phyloP scores from a whole-genome alignment of 2,113 vertebrate genomes.

The Phaethon lepturus region DNA sequence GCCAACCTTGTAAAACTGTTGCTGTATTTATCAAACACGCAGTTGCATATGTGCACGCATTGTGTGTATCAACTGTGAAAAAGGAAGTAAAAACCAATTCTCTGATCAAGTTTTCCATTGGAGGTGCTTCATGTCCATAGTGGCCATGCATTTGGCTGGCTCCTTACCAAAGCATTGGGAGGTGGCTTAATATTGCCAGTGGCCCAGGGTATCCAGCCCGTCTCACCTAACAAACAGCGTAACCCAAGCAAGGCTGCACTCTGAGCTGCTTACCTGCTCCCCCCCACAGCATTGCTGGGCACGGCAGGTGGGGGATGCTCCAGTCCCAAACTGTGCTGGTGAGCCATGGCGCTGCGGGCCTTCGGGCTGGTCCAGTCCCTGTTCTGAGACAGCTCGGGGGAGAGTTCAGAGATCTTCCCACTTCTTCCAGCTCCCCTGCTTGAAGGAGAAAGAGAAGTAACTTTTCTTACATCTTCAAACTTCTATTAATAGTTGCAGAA shows the following conservation, averaged over 20 bases:
- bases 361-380: neutral
- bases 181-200: neutral
- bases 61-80: neutral
- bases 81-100: neutral
- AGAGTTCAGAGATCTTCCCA: neutral
- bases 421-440: neutral
- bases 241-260: neutral
- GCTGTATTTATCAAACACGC: neutral
- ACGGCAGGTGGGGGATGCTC: neutral
- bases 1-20: neutral
- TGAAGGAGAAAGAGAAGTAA: constrained; percentile 37
- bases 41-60: neutral
- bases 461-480: constrained; percentile 17
- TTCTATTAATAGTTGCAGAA: constrained; percentile 49
- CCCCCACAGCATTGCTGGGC: neutral
- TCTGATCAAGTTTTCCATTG: neutral
- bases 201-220: neutral
- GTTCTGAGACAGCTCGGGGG: neutral
- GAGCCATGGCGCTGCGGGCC: neutral
- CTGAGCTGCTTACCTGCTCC: neutral
- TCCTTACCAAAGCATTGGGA: neutral
- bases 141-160: neutral
- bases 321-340: neutral
- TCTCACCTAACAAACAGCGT: neutral
- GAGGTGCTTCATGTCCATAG: neutral